Conservation (phyloP, 1,140 invertebrate genomes). For the Neodiprion lecontei region DNA sequence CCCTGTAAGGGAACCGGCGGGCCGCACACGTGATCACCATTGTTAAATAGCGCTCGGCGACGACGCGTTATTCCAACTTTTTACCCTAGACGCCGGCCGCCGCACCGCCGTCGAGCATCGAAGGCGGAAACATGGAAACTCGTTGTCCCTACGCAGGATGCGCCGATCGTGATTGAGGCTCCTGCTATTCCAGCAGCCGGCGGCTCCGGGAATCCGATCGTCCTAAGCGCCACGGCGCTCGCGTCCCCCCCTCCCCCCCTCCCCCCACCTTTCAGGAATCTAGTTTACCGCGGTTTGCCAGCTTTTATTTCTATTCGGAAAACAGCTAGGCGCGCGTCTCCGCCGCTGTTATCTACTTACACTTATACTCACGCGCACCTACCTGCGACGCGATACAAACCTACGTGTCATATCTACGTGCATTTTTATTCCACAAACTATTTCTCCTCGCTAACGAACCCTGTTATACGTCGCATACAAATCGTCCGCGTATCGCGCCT, state of each 20-base stretch:
- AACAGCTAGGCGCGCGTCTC: background rate
- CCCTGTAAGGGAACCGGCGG: conserved; percentile 1
- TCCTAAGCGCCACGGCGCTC: conserved; percentile 6
- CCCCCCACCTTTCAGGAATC: background rate
- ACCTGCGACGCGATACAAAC: too few relatives aligned
- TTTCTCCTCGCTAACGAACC: background rate
- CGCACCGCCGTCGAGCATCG: background rate
- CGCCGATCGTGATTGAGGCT: too few relatives aligned
- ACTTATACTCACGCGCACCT: background rate
- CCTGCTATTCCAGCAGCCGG: background rate
- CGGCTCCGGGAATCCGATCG: background rate
- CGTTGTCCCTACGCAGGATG: background rate
- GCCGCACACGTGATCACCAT: conserved; percentile 48
- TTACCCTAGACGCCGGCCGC: conserved; percentile 25
- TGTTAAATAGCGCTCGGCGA: conserved; percentile 38
- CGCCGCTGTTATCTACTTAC: background rate
- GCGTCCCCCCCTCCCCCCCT: background rate
- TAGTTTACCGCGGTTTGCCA: background rate
- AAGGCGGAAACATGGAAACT: conserved; percentile 7
- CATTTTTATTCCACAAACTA: background rate
- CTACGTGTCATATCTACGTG: too few relatives aligned
- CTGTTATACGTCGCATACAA: background rate
- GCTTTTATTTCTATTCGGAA: background rate
- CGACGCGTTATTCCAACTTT: conserved; percentile 38
- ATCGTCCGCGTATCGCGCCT: background rate